A percentile compares a stretch with the other conserved stretches of the same genome.
phyloP scores from a whole-genome alignment of 2,113 vertebrate species.

The Hyperopisus bebe region DNA sequence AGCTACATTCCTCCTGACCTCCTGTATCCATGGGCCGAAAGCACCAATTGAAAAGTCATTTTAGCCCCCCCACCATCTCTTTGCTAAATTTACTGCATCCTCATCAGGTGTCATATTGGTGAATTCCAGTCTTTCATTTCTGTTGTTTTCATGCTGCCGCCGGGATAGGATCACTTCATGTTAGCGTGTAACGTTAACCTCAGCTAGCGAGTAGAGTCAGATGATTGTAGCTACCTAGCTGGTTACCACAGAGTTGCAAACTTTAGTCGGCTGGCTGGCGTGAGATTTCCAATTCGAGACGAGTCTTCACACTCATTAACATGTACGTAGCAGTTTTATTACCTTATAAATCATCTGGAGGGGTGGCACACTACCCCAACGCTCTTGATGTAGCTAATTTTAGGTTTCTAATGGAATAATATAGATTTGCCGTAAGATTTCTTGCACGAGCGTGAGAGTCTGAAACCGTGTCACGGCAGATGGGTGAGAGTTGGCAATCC shows the following conservation, averaged over 20 bases:
- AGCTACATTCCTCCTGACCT: neutral
- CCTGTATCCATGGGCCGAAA: neutral
- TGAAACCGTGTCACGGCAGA: no score
- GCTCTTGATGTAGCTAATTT: no score
- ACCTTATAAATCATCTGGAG: no score
- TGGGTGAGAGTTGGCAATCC: no score
- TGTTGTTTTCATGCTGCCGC: neutral
- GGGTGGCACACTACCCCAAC: no score
- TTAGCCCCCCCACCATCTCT: neutral
- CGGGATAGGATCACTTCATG: neutral
- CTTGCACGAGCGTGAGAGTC: no score
- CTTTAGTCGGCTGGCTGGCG: no score
- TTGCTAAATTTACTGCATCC: neutral
- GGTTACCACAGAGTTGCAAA: neutral
- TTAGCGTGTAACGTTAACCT: neutral
- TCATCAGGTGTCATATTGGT: neutral
- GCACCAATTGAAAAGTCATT: neutral
- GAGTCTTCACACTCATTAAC: no score
- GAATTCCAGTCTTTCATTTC: neutral
- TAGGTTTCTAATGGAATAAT: no score
- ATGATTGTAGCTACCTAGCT: neutral
- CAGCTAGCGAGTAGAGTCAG: neutral
- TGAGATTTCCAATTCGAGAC: no score
- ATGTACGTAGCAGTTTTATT: no score
- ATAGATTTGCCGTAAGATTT: no score